Conservation (phyloP, 2,797 vertebrate genomes). For the Enteromius treurensis region DNA sequence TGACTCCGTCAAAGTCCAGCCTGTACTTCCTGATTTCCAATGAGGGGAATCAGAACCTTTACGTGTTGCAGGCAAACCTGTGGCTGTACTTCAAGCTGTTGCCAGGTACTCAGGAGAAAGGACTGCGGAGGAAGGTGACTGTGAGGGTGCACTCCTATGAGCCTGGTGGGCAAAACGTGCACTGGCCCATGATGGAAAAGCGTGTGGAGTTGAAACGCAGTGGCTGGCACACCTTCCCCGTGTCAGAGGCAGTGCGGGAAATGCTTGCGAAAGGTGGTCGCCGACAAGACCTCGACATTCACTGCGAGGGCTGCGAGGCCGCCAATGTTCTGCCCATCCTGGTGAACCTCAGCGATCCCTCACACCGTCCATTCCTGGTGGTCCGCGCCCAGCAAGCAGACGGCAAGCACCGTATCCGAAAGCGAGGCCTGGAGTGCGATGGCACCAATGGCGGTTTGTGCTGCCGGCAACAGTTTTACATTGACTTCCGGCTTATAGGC, state of each 20-base stretch:
- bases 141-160: constrained; percentile 93
- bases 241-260: constrained; percentile 89
- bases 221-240: constrained; percentile 96
- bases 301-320: constrained; percentile 89
- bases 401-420: constrained; percentile 93
- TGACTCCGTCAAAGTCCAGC: constrained; percentile 82
- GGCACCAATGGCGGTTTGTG: constrained; percentile 90
- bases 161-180: constrained; percentile 61
- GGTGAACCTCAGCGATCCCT: constrained; percentile 87
- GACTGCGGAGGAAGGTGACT: constrained; percentile 87
- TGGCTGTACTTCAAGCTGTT: constrained; percentile 96
- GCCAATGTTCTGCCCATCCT: constrained; percentile 86
- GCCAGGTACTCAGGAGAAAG: constrained; percentile 88
- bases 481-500: constrained; percentile 97
- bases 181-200: constrained; percentile 92
- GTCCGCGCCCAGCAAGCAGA: constrained; percentile 89
- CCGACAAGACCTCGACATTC: constrained; percentile 92
- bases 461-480: constrained; percentile 98
- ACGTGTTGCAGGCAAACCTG: constrained; percentile 92
- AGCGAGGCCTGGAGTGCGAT: constrained; percentile 95
- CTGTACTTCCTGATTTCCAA: constrained; percentile 95
- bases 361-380: constrained; percentile 95
- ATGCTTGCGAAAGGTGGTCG: constrained; percentile 87
- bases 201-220: constrained; percentile 94
- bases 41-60: constrained; percentile 96